Percentiles rank a stretch among this genome's conserved stretches.
Conservation (phyloP, 2,888 invertebrate genomes). For the Mechanitis mazaeus region DNA sequence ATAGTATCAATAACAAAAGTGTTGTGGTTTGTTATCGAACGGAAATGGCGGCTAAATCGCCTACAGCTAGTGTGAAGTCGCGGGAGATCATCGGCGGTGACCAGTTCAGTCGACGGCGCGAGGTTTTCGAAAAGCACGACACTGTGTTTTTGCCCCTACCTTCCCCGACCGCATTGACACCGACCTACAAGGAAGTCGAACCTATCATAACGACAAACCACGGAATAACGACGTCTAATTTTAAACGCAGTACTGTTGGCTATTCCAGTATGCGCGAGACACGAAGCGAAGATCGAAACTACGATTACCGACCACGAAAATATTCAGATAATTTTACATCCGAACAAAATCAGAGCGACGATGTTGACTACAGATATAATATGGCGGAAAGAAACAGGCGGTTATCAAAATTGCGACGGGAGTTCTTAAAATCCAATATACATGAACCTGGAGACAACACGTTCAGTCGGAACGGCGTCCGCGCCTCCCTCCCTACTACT, state of each 20-base stretch:
- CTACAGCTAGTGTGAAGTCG: slow-evolving; percentile 68
- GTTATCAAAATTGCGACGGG: slow-evolving; percentile 62
- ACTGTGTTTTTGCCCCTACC: slow-evolving; percentile 67
- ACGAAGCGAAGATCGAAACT: slow-evolving; percentile 54
- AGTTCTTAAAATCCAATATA: slow-evolving; percentile 65
- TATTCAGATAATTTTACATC: slow-evolving; percentile 70
- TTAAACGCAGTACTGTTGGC: slow-evolving; percentile 62
- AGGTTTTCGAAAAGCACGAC: slow-evolving; percentile 71
- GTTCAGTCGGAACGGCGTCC: slow-evolving; percentile 55
- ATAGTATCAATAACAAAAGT: slow-evolving; percentile 72
- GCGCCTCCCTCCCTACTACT: slow-evolving; percentile 61
- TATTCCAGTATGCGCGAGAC: slow-evolving; percentile 71
- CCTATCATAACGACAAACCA: slow-evolving; percentile 67
- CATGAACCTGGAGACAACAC: slow-evolving; percentile 58
- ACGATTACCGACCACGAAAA: slow-evolving; percentile 64
- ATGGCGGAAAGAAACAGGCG: slow-evolving; percentile 66
- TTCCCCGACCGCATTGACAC: slow-evolving; percentile 48
- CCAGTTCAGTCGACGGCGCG: slow-evolving; percentile 72
- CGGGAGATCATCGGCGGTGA: slow-evolving; percentile 71
- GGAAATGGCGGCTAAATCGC: slow-evolving; percentile 72
- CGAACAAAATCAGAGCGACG: slow-evolving; percentile 64
- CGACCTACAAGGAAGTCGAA: slow-evolving; percentile 53
- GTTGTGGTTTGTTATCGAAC: slow-evolving; percentile 74
- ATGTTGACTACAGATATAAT: slow-evolving; percentile 64
- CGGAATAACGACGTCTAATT: slow-evolving; percentile 66